A percentile compares a stretch with the other conserved stretches of the same genome.
Conservation (phyloP, 2,113 vertebrate genomes). For the Nycticebus coucang region DNA sequence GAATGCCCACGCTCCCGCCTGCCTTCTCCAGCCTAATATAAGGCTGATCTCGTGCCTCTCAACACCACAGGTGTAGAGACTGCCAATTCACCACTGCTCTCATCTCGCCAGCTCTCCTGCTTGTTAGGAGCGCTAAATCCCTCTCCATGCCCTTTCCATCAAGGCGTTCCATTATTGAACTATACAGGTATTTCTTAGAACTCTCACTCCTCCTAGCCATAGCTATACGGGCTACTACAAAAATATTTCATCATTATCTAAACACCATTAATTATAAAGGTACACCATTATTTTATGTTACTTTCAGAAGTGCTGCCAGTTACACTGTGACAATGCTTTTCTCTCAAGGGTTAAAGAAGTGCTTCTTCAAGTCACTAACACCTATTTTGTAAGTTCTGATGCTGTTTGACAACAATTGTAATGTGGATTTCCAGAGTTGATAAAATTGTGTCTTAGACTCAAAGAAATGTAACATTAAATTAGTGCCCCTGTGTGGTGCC, state of each 20-base stretch:
- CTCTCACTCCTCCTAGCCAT: too few relatives aligned
- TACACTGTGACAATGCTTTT: background rate
- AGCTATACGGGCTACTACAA: too few relatives aligned
- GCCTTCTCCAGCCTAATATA: too few relatives aligned
- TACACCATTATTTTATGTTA: background rate
- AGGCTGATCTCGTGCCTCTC: too few relatives aligned
- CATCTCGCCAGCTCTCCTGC: too few relatives aligned
- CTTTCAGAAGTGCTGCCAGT: background rate
- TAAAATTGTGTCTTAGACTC: constrained; percentile 24
- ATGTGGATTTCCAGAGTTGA: constrained; percentile 12
- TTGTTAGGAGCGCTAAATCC: too few relatives aligned
- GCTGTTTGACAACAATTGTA: background rate
- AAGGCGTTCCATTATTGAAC: too few relatives aligned
- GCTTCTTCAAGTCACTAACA: background rate
- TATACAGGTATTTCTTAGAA: too few relatives aligned
- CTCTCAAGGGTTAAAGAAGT: constrained; percentile 17
- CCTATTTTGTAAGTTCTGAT: constrained; percentile 26
- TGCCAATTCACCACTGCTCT: too few relatives aligned
- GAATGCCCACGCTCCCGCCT: too few relatives aligned
- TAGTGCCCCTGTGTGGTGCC: background rate
- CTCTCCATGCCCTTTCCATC: too few relatives aligned
- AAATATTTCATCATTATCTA: background rate
- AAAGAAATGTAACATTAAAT: background rate
- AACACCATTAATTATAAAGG: background rate
- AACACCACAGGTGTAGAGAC: too few relatives aligned